These are phyloP conservation scores for Hymenochirus boettgeri DNA, from an alignment of 2,113 vertebrate species.

Conservation along the genomic window DNA sequence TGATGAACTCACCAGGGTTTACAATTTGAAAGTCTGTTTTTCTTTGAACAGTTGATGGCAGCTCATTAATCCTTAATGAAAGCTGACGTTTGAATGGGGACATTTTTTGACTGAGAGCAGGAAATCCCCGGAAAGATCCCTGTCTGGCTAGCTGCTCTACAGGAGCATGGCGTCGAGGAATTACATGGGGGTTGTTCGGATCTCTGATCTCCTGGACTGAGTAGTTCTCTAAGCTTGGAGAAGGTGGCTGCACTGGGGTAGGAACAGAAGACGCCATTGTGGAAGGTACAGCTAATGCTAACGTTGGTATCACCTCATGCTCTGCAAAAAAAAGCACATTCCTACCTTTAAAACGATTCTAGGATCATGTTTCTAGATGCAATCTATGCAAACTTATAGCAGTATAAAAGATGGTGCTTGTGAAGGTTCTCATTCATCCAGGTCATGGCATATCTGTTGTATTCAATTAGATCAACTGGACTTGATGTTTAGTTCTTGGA, in stretches of 20 bases:
- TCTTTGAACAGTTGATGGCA: slow-evolving; percentile 93
- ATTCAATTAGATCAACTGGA: too few species aligned
- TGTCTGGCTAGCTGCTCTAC: slow-evolving; percentile 91
- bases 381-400: too few species aligned
- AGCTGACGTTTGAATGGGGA: slow-evolving; percentile 95
- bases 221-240: slow-evolving; percentile 67
- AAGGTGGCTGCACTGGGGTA: slow-evolving; percentile 74
- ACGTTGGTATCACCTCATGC: slow-evolving; percentile 67
- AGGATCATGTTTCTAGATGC: too few species aligned
- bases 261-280: slow-evolving; percentile 47
- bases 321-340: slow-evolving; percentile 67
- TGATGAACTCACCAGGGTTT: slow-evolving; percentile 74
- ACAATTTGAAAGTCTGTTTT: slow-evolving; percentile 92
- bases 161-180: slow-evolving; percentile 88
- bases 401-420: too few species aligned
- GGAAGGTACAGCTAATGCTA: slow-evolving; percentile 53
- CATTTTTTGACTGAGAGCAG: slow-evolving; percentile 91
- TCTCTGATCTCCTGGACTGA: slow-evolving; percentile 66
- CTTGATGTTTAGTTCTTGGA: too few species aligned
- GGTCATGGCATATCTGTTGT: too few species aligned
- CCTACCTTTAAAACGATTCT: too few species aligned
- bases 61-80: slow-evolving; percentile 91
- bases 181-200: slow-evolving; percentile 74
- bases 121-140: slow-evolving; percentile 95
- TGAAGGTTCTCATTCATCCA: too few species aligned